Conservation (phyloP, 2,113 vertebrate species). For the Tetrax tetrax region DNA sequence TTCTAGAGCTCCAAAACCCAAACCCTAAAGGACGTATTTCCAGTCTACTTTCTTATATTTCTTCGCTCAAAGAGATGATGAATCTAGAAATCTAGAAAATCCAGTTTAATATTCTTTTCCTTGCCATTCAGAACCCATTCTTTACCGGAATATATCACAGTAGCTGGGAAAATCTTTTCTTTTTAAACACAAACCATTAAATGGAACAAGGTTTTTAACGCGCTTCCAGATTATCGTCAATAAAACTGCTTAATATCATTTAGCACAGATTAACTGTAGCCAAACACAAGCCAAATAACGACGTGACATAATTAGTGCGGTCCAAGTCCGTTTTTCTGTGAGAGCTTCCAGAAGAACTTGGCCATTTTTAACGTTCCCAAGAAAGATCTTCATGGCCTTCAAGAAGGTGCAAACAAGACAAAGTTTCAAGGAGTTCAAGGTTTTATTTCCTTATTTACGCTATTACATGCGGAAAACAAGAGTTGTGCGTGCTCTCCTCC, state of each 20-base stretch:
- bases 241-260: neutral
- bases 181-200: neutral
- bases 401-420: neutral
- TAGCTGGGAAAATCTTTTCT: neutral
- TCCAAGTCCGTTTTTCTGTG: neutral
- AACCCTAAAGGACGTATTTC: neutral
- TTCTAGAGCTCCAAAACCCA: neutral
- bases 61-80: neutral
- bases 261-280: neutral
- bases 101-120: neutral
- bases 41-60: neutral
- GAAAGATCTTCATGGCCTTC: neutral
- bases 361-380: neutral
- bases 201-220: neutral
- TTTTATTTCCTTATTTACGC: neutral
- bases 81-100: neutral
- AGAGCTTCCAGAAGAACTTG: neutral
- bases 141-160: neutral
- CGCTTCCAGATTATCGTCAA: neutral
- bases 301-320: neutral
- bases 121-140: neutral
- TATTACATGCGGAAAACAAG: fast-evolving
- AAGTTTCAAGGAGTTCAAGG: neutral
- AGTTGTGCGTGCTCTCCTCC: neutral
- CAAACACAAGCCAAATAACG: neutral